Base-by-base conservation (phyloP, 2,797 vertebrate genomes). In the Anableps anableps region DNA sequence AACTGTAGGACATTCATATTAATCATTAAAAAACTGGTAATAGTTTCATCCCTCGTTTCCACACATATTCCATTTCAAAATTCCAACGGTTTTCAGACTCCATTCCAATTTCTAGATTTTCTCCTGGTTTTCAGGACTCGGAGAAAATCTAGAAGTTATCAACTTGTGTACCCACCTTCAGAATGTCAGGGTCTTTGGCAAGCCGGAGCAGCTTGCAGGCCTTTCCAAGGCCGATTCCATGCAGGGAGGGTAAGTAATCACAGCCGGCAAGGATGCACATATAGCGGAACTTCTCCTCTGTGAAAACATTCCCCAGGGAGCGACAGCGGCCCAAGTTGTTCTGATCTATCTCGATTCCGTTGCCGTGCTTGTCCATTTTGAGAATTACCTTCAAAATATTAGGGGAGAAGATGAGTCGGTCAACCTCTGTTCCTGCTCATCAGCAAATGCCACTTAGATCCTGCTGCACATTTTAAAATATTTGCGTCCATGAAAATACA, bases 191-290 rank as follows among this genome's bases (percentile, higher is more conserved):
- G 88, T 99, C 99, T 87, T 95, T 98, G 74, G 99, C 96, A 17
- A 98, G 89, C 75, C 94, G 95, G 13, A 99, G 88, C 26, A 99
- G 95, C 84, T 97, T 99, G 94, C 98, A 98, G 0, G 99, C 97
- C 90, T 99, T 99, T n/a, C 96, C 97, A 78, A 99, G 94, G 9
- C 99, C 99, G 3, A 99, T 98, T 51, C 99, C 99, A 8, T 98
- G 96, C 78, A 99, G 93, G 0, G 99, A 99, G 0, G 98, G 14
- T 29, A 99, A 96, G 70, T 99, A 99, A 91, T 99, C 98, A 21
- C 99, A 99, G 75, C 99, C 99, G 0, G 98, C 97, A 14, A 99
- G 96, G 90, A 99, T 99, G 89, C 99, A 99, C 99, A 99, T 99
- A 76, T 99, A 94, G 19, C 98, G 97, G 80, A 99, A 99, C 88